Conservation (phyloP, 1,140 invertebrate species). For the Drosophila kikkawai region DNA sequence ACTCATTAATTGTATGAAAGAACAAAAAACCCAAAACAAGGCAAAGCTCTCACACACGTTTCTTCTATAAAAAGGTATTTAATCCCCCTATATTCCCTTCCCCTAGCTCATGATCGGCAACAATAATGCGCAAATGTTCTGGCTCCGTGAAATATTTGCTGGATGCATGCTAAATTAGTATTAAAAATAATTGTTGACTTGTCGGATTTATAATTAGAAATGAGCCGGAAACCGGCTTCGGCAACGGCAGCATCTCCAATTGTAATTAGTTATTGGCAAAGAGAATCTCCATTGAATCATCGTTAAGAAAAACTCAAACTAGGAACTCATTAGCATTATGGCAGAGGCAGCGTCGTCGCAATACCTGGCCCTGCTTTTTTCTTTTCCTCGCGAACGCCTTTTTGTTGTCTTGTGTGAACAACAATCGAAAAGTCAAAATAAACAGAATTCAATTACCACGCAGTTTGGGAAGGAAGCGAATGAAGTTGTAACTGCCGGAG, state of each 20-base stretch:
- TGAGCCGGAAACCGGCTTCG: constrained; percentile 68
- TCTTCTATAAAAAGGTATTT: constrained; percentile 25
- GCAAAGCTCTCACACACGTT: constrained; percentile 28
- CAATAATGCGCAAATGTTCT: constrained; percentile 59
- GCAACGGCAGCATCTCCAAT: constrained; percentile 44
- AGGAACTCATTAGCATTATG: constrained; percentile 77
- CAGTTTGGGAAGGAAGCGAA: constrained; percentile 30
- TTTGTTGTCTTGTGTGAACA: constrained; percentile 67
- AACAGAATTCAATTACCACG: constrained; percentile 73
- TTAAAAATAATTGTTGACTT: constrained; percentile 70
- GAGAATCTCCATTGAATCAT: constrained; percentile 58
- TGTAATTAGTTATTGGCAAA: constrained; percentile 64
- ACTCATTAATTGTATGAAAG: constrained; percentile 21
- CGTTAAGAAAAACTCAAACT: constrained; percentile 57
- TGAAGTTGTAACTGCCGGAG: constrained; percentile 69
- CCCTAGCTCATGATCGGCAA: constrained; percentile 7
- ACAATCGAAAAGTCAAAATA: constrained; percentile 81
- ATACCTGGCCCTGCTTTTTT: constrained; percentile 38
- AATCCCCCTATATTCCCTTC: constrained; percentile 5
- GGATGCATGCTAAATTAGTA: constrained; percentile 70
- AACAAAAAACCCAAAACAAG: constrained; percentile 29
- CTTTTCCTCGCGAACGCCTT: constrained; percentile 3
- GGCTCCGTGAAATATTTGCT: constrained; percentile 48
- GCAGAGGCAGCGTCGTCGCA: constrained; percentile 15
- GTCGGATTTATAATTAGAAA: constrained; percentile 74